Base-by-base conservation (phyloP, 2,888 invertebrate species). In the Eupithecia subfuscata region DNA sequence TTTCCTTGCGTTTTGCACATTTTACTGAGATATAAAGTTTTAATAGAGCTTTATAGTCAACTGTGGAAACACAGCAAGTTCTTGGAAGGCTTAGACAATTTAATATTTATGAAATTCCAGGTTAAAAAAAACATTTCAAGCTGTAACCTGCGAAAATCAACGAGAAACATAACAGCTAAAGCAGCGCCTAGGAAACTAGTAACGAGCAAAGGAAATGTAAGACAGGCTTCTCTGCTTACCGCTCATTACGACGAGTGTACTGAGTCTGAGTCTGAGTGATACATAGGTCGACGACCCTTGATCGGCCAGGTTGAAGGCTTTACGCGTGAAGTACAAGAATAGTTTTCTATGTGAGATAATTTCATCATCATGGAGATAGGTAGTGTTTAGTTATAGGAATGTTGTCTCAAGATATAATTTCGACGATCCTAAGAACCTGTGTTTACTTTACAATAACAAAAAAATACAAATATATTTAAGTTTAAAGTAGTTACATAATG, bases 211-310 rank as follows among this genome's bases (percentile, higher is more conserved):
- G 78, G 77, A 73, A 79, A 80, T 75, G 76, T 77, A 76, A 79
- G 78, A 78, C 80, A 70, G 60, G 78, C 78, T 74, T 78, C 79
- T 80, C 71, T 70, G 70, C 81, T 79, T 78, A 77, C 78, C 70
- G 74, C 78, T 81, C 80, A 82, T 79, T 82, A 81, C 79, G 74
- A 78, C 72, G 70, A 78, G 80, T 77, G 60, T 71, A 68, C 70
- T 73, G 69, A 65, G 74, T 69, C 74, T 71, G 69, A 74, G 76
- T 68, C 75, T 72, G 77, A 78, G 75, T 78, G 80, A 77, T 77
- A 78, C 73, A 74, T 64, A 71, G 79, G 78, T 78, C 75, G 56
- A 74, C 77, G 80, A 56, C 76, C 78, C 77, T 63, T 74, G 74
- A 79, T 80, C 79, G 73, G 80, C 71, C 78, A 71, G 80, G 80